phyloP scores from a whole-genome alignment of 2,888 invertebrate genomes.

The Eristalis intricaria region DNA sequence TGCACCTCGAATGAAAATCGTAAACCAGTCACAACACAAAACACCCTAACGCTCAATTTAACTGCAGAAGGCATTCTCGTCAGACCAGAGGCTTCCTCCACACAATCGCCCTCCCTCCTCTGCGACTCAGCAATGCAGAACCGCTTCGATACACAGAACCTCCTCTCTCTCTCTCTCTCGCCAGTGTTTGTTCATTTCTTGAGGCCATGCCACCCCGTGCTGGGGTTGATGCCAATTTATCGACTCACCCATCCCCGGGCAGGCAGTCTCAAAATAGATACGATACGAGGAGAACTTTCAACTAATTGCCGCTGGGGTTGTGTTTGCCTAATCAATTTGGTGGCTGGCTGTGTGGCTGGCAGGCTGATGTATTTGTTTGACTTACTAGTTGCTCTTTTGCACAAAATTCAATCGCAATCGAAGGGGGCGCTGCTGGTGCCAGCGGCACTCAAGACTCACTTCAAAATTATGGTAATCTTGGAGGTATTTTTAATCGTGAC shows the following conservation, averaged over 20 bases:
- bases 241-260: background rate
- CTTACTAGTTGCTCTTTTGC: background rate
- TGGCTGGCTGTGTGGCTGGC: background rate
- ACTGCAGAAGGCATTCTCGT: background rate
- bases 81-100: background rate
- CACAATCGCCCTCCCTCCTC: background rate
- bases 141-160: background rate
- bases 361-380: background rate
- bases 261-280: background rate
- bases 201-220: background rate
- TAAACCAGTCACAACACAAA: background rate
- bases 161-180: background rate
- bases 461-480: background rate
- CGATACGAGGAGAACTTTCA: background rate
- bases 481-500: background rate
- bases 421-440: background rate
- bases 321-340: slow-evolving; percentile 6
- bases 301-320: background rate
- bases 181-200: background rate
- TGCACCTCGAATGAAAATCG: background rate
- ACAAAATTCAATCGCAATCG: background rate
- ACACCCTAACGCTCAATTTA: background rate
- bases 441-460: background rate
- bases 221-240: background rate
- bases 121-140: background rate